Conservation (phyloP, 1,140 invertebrate genomes). For the Ylistrum balloti region DNA sequence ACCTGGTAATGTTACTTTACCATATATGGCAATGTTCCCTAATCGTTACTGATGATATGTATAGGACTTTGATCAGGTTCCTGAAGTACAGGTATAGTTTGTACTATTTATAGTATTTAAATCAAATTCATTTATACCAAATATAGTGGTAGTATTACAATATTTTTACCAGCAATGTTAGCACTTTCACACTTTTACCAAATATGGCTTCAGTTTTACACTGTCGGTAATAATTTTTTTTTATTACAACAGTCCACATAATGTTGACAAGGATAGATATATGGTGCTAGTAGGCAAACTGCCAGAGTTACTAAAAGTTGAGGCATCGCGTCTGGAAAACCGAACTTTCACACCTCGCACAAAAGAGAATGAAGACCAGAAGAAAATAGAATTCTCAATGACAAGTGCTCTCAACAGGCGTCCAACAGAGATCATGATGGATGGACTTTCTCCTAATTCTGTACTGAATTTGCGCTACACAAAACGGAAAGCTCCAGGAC, state of each 20-base stretch:
- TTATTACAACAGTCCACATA: constrained; percentile 79
- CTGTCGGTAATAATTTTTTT: constrained; percentile 46
- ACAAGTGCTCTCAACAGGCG: constrained; percentile 78
- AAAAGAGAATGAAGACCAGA: constrained; percentile 61
- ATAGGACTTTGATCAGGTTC: background rate
- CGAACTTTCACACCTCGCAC: constrained; percentile 52
- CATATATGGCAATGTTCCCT: background rate
- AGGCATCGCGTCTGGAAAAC: constrained; percentile 64
- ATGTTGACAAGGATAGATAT: constrained; percentile 79
- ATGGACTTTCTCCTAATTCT: constrained; percentile 74
- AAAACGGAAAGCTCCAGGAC: constrained; percentile 71
- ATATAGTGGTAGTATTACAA: no score
- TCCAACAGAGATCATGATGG: constrained; percentile 72
- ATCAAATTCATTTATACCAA: no score
- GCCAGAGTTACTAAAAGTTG: constrained; percentile 73
- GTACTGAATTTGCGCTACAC: constrained; percentile 78
- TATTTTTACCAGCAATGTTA: no score
- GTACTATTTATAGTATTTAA: background rate
- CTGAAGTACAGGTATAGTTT: no score
- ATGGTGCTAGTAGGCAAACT: constrained; percentile 71
- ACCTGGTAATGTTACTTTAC: no score
- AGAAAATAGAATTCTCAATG: constrained; percentile 74
- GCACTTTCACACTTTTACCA: no score
- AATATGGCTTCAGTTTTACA: no score
- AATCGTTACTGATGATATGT: background rate